These are phyloP conservation scores for Pilophorus perplexus DNA, from an alignment of 2,888 invertebrate species.

Conservation along the genomic window DNA sequence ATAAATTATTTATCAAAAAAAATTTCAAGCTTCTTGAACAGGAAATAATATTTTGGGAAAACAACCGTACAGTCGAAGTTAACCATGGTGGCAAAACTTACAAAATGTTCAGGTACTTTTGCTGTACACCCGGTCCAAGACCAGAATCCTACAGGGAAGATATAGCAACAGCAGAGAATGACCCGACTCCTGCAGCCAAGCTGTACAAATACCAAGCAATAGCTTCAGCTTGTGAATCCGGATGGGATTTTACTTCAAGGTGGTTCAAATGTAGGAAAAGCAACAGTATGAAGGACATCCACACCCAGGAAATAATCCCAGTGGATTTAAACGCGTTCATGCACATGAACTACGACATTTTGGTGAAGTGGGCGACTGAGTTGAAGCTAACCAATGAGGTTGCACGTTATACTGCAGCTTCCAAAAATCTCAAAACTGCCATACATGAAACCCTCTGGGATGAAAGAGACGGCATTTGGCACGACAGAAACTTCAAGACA, in stretches of 20 bases:
- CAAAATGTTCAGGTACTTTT: conserved; percentile 61
- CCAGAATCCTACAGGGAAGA: conserved; percentile 74
- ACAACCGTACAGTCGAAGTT: conserved; percentile 55
- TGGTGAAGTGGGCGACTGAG: conserved; percentile 60
- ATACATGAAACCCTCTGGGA: conserved; percentile 65
- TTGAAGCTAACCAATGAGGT: conserved; percentile 5
- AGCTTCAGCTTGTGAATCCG: conserved; percentile 79
- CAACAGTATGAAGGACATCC: conserved; percentile 62
- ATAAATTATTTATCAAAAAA: conserved; percentile 59
- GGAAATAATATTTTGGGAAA: conserved; percentile 66
- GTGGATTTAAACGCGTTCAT: conserved; percentile 80
- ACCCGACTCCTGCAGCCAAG: conserved; percentile 6
- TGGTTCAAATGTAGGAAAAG: conserved; percentile 67
- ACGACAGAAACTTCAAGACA: conserved; percentile 67
- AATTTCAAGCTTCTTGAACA: conserved; percentile 56
- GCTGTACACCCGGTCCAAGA: conserved; percentile 63
- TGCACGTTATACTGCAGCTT: not conserved
- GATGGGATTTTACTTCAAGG: conserved; percentile 83
- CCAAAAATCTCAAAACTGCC: not conserved
- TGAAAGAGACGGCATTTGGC: conserved; percentile 72
- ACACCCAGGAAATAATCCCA: conserved; percentile 67
- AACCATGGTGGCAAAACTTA: conserved; percentile 56
- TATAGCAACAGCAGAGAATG: conserved; percentile 48
- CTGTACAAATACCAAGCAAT: conserved; percentile 60
- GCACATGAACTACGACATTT: conserved; percentile 64